Conservation (phyloP, 2,113 vertebrate genomes). For the Chelonoidis abingdonii region DNA sequence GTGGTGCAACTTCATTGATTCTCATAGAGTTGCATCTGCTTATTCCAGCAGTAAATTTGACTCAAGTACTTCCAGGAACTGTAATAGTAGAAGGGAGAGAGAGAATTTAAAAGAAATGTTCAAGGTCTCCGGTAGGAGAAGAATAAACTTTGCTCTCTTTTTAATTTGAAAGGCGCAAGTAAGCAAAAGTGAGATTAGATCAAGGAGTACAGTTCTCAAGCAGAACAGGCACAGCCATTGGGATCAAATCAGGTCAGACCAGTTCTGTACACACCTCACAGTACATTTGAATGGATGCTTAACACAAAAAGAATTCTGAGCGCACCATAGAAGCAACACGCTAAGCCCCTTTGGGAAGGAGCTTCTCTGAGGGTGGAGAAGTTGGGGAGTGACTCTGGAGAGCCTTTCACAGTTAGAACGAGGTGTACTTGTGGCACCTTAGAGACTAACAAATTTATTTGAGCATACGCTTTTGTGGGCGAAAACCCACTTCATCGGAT, state of each 20-base stretch:
- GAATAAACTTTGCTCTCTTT: slow-evolving; percentile 17
- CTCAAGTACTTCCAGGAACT: not conserved
- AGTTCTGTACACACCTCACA: slow-evolving; percentile 26
- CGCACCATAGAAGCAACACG: not conserved
- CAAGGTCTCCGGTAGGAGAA: not conserved
- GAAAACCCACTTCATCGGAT: no score
- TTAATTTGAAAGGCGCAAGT: slow-evolving; percentile 39
- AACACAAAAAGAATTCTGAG: not conserved
- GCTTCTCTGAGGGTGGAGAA: not conserved
- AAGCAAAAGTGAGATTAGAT: slow-evolving; percentile 66
- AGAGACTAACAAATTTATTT: no score
- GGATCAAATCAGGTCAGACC: slow-evolving; percentile 57
- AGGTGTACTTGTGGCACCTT: no score
- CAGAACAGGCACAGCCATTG: slow-evolving; percentile 13
- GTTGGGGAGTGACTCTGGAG: not conserved
- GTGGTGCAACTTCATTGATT: not conserved
- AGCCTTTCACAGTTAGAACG: not conserved
- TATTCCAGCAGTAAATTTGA: not conserved
- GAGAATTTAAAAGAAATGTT: not conserved
- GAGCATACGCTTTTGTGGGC: no score
- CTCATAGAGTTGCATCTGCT: not conserved
- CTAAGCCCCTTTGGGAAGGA: not conserved
- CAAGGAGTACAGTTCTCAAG: slow-evolving; percentile 31
- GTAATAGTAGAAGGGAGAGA: not conserved
- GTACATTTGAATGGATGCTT: not conserved